phyloP scores from a whole-genome alignment of 2,888 invertebrate species.

The Nyleta sp. region DNA sequence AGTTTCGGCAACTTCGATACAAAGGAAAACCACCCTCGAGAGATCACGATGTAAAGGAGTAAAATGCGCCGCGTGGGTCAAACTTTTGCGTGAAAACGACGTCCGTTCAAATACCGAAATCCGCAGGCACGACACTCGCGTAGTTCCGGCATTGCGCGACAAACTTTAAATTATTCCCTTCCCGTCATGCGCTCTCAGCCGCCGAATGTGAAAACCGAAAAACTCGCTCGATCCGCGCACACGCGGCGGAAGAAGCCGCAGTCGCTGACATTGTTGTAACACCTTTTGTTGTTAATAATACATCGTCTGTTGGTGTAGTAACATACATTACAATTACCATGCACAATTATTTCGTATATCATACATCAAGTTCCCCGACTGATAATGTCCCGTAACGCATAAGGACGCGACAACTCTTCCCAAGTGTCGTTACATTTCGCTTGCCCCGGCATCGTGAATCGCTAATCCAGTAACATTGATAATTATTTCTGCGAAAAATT shows the following conservation, averaged over 20 bases:
- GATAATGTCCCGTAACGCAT: slow-evolving; percentile 31
- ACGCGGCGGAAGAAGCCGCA: slow-evolving; percentile 9
- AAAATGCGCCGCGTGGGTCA: slow-evolving; percentile 34
- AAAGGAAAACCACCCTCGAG: slow-evolving; percentile 33
- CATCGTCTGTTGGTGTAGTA: slow-evolving; percentile 46
- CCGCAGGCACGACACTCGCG: slow-evolving; percentile 19
- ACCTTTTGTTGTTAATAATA: slow-evolving; percentile 32
- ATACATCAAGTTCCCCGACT: slow-evolving; percentile 43
- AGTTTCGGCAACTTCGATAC: slow-evolving; percentile 44
- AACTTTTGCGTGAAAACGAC: slow-evolving; percentile 30
- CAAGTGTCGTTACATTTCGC: slow-evolving; percentile 34
- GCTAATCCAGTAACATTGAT: slow-evolving; percentile 54
- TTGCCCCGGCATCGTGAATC: slow-evolving; percentile 17
- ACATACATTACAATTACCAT: slow-evolving; percentile 60
- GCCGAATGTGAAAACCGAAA: slow-evolving; percentile 14
- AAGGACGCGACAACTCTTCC: slow-evolving; percentile 12
- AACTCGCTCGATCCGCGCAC: slow-evolving; percentile 3
- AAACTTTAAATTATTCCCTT: slow-evolving; percentile 29
- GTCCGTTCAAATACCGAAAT: slow-evolving; percentile 27
- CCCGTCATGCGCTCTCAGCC: background rate
- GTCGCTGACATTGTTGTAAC: slow-evolving; percentile 34
- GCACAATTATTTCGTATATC: slow-evolving; percentile 49
- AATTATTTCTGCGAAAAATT: slow-evolving; percentile 49
- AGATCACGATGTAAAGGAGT: slow-evolving; percentile 45
- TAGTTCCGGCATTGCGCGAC: slow-evolving; percentile 6